Conservation (phyloP, 2,888 invertebrate species). For the Drosophila infuscata region DNA sequence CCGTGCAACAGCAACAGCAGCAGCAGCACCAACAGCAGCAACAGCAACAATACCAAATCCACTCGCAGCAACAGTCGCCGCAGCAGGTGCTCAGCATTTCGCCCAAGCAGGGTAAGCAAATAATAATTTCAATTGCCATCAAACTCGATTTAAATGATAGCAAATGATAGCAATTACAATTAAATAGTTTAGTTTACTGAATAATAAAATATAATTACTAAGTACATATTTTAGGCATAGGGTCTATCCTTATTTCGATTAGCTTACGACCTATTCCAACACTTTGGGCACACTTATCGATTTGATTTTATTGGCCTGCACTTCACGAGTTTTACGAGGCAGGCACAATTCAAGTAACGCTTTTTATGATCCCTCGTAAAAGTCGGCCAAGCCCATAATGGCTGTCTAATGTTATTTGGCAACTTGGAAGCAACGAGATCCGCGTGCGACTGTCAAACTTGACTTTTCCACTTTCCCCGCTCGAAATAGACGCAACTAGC, state of each 20-base stretch:
- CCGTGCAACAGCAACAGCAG: conserved; percentile 83
- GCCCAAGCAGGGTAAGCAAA: conserved; percentile 84
- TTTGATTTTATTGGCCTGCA: conserved; percentile 65
- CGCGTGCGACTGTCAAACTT: conserved; percentile 54
- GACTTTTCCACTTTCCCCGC: conserved; percentile 58
- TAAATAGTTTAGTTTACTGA: neutral
- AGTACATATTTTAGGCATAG: conserved; percentile 5
- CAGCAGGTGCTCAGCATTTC: conserved; percentile 84
- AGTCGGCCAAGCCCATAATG: conserved; percentile 71
- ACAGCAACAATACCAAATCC: conserved; percentile 84
- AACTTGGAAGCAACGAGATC: conserved; percentile 26
- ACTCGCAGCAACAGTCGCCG: conserved; percentile 85
- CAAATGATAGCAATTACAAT: neutral
- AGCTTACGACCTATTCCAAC: conserved; percentile 59
- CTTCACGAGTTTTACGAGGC: conserved; percentile 66
- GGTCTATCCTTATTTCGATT: conserved; percentile 40
- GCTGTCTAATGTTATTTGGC: conserved; percentile 75
- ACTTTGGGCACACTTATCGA: conserved; percentile 73
- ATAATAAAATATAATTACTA: neutral
- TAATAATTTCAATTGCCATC: neutral
- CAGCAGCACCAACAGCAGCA: conserved; percentile 71
- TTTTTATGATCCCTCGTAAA: conserved; percentile 75
- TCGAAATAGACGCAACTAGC: conserved; percentile 19
- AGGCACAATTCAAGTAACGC: conserved; percentile 65
- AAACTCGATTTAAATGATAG: neutral